Evolutionary conservation across 2,797 vertebrate genomes (phyloP).

Genomic region (Channallabes apus): DNA sequence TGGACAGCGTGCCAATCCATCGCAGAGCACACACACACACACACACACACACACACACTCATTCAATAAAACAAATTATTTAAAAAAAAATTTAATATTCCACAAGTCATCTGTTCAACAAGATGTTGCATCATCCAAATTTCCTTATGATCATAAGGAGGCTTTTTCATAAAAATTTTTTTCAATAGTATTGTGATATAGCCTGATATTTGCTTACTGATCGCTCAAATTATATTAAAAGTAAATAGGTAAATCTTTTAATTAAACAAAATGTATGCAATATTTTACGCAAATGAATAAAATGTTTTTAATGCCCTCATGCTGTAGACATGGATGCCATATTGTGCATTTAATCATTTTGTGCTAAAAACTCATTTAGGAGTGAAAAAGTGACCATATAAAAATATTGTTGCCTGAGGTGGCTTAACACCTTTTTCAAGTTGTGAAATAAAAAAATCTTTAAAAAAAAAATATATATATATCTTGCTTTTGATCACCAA

Average conservation of each 20-base stretch:
- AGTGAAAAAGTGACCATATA: background rate
- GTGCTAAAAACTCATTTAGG: background rate
- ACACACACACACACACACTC: too few relatives aligned
- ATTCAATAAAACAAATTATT: too few relatives aligned
- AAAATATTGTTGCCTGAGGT: background rate
- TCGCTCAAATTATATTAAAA: background rate
- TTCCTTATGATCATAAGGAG: background rate
- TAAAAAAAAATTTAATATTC: background rate
- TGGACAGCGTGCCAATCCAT: too few relatives aligned
- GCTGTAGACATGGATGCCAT: background rate
- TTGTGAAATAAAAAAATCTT: too few relatives aligned
- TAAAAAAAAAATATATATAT: background rate
- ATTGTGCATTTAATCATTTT: background rate
- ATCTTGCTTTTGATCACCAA: slow-evolving; percentile 57
- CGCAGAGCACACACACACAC: too few relatives aligned
- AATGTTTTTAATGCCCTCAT: background rate
- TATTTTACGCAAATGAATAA: background rate
- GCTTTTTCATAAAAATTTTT: background rate
- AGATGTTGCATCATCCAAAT: background rate
- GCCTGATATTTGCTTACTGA: background rate
- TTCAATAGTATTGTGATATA: too few relatives aligned
- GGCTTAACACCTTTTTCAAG: background rate
- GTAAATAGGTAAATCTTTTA: background rate
- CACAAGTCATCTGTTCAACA: background rate
- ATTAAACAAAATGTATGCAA: background rate